These are phyloP conservation scores for Danio albolineatus DNA, from an alignment of 2,797 vertebrate genomes.

Conservation along the genomic window DNA sequence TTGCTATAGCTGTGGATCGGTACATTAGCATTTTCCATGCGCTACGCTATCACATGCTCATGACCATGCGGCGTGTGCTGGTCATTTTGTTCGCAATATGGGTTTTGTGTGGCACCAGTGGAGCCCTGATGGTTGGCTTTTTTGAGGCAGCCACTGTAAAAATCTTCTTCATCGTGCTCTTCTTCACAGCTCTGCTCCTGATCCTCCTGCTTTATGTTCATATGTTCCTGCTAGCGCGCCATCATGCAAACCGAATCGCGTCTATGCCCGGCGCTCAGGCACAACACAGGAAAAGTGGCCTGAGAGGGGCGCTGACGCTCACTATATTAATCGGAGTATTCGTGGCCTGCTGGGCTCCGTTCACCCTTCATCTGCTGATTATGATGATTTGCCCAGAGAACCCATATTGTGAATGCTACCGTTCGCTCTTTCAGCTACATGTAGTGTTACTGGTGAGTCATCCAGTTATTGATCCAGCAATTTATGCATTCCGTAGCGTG, in stretches of 20 bases:
- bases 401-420: slow-evolving; percentile 95
- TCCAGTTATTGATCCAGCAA: slow-evolving; percentile 90
- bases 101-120: slow-evolving; percentile 81
- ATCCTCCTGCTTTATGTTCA: slow-evolving; percentile 91
- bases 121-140: slow-evolving; percentile 85
- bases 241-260: slow-evolving; percentile 86
- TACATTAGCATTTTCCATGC: slow-evolving; percentile 97
- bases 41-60: slow-evolving; percentile 89
- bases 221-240: slow-evolving; percentile 92
- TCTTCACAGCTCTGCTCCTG: slow-evolving; percentile 84
- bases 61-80: slow-evolving; percentile 84
- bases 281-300: slow-evolving; percentile 72
- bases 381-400: slow-evolving; percentile 88
- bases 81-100: slow-evolving; percentile 83
- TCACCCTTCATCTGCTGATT: slow-evolving; percentile 90
- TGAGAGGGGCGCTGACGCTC: slow-evolving; percentile 88
- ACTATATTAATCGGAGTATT: slow-evolving; percentile 94
- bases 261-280: slow-evolving; percentile 75
- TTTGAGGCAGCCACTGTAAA: slow-evolving; percentile 82
- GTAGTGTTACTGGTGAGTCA: slow-evolving; percentile 92
- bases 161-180: slow-evolving; percentile 85
- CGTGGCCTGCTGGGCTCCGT: slow-evolving; percentile 92
- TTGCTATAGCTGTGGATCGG: slow-evolving; percentile 90
- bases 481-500: slow-evolving; percentile 92
- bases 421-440: slow-evolving; percentile 91